Conservation (phyloP, 2,888 invertebrate species). For the Ormyrus pomaceus region DNA sequence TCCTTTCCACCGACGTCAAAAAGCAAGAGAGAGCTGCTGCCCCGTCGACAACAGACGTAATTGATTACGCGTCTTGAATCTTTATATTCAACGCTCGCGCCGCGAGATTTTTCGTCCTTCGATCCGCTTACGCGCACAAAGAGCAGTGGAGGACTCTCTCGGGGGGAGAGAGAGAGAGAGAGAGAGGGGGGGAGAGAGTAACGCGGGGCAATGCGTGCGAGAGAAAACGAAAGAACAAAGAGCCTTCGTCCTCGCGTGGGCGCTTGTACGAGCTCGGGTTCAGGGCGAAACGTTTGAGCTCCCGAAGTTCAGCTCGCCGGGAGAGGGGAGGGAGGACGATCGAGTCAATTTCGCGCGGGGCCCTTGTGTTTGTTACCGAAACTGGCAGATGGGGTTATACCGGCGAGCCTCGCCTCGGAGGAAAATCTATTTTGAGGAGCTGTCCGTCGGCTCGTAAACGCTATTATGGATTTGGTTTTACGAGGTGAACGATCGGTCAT, state of each 20-base stretch:
- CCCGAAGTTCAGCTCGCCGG: slow-evolving; percentile 18
- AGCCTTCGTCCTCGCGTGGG: slow-evolving; percentile 58
- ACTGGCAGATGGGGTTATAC: too few species aligned
- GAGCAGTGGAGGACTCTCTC: slow-evolving; percentile 32
- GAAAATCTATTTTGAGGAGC: too few species aligned
- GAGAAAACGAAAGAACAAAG: slow-evolving; percentile 47
- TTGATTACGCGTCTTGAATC: slow-evolving; percentile 58
- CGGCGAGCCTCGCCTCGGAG: too few species aligned
- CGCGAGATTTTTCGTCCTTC: slow-evolving; percentile 54
- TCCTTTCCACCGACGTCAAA: too few species aligned
- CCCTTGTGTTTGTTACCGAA: too few species aligned
- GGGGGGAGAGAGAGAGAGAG: not conserved
- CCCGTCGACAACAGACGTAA: slow-evolving; percentile 53
- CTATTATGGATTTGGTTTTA: too few species aligned
- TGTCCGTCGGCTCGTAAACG: too few species aligned
- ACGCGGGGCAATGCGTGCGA: not conserved
- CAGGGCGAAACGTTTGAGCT: slow-evolving; percentile 21
- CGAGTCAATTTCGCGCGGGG: too few species aligned
- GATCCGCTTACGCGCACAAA: slow-evolving; percentile 55
- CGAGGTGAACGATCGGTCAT: too few species aligned
- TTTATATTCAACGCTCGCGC: slow-evolving; percentile 36
- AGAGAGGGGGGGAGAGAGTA: not conserved
- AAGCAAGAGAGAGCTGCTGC: not conserved
- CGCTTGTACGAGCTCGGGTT: slow-evolving; percentile 59
- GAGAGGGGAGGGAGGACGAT: too few species aligned